phyloP scores from a whole-genome alignment of 2,888 invertebrate species.

The Synanthedon formicaeformis region DNA sequence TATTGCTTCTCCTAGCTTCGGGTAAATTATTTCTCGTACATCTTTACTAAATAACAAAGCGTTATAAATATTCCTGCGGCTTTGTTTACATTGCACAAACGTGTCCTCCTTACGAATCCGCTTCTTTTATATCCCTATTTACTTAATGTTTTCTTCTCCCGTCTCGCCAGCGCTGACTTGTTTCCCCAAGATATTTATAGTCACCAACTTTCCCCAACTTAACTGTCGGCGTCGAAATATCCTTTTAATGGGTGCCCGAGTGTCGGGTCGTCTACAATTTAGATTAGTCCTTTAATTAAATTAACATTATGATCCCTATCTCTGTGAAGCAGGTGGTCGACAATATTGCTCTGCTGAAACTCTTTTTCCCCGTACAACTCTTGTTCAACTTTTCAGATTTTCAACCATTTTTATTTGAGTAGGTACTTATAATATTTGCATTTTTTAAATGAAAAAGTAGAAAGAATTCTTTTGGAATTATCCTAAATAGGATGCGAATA shows the following conservation, averaged over 20 bases:
- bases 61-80: too few species aligned
- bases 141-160: constrained; percentile 35
- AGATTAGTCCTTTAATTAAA: constrained; percentile 72
- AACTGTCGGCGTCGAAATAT: constrained; percentile 61
- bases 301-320: constrained; percentile 71
- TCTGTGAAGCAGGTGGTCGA: constrained; percentile 59
- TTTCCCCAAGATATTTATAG: constrained; percentile 59
- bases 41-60: too few species aligned
- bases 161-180: constrained; percentile 36
- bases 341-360: constrained; percentile 51
- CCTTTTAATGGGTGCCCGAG: constrained; percentile 65
- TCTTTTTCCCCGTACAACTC: constrained; percentile 12
- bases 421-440: not conserved
- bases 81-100: not conserved
- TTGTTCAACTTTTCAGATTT: constrained; percentile 3
- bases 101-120: constrained; percentile 6
- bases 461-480: too few species aligned
- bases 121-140: constrained; percentile 28
- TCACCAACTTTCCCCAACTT: constrained; percentile 55
- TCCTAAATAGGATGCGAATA: too few species aligned
- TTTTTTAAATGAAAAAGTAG: too few species aligned
- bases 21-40: too few species aligned
- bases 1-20: too few species aligned
- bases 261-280: constrained; percentile 70
- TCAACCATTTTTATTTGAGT: constrained; percentile 7